Evolutionary conservation across 1,140 invertebrate genomes (phyloP).

Genomic region (Theocolax elegans): DNA sequence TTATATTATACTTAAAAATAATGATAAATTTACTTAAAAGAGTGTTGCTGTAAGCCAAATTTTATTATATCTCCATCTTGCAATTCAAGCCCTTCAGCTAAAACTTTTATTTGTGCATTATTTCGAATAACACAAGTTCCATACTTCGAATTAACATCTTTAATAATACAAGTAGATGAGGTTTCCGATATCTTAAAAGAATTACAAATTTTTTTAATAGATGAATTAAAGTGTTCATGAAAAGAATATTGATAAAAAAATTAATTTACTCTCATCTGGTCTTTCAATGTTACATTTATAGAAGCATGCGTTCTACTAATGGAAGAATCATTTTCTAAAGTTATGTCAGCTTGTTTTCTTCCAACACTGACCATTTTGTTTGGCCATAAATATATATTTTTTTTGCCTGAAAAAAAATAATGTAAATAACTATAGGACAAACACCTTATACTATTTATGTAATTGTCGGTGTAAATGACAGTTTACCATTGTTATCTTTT

Average conservation of each 20-base stretch:
- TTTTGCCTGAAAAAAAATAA: background rate
- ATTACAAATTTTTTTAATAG: no score
- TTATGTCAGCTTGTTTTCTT: conserved; percentile 20
- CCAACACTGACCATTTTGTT: conserved; percentile 17
- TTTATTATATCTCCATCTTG: conserved; percentile 3
- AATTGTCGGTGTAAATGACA: no score
- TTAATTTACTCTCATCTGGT: conserved; percentile 11
- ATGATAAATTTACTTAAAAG: conserved; percentile 22
- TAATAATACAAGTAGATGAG: conserved; percentile 24
- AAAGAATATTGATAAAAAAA: no score
- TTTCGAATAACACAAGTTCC: conserved; percentile 27
- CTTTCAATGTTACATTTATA: conserved; percentile 14
- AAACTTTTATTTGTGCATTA: conserved; percentile 19
- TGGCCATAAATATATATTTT: conserved; percentile 23
- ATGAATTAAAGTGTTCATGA: background rate
- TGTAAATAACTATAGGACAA: background rate
- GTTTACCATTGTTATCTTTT: conserved; percentile 9
- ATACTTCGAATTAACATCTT: conserved; percentile 36
- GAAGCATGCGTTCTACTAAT: conserved; percentile 31
- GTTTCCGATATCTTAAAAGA: conserved; percentile 16
- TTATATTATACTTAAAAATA: no score
- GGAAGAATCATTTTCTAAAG: conserved; percentile 32
- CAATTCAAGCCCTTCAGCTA: conserved; percentile 12
- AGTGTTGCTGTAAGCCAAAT: conserved; percentile 36
- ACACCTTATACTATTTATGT: background rate